Evolutionary conservation across 2,797 vertebrate genomes (phyloP), one percentile per base, ranked within the genome.

Genomic region (Gastrophryne carolinensis): DNA sequence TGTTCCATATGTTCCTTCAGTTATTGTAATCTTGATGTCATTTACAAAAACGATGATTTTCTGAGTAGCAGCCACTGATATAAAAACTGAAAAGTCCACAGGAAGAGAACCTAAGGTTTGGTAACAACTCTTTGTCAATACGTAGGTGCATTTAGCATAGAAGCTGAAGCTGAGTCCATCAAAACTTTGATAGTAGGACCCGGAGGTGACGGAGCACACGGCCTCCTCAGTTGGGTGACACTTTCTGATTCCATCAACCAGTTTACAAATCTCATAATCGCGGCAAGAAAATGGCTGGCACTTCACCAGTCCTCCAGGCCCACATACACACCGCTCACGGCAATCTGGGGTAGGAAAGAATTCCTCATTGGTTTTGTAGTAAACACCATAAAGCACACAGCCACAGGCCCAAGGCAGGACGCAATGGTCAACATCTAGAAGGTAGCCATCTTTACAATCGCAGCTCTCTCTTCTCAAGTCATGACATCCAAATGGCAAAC

Each of bases 401-500:
- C 81, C 61, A 1, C 79, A 80, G 5, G 1, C 26, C 1, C 60
- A 11, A 3, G 3, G 4, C 0, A 19, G 58, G 19, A 74, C 19
- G 0, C 75, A 78, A 4, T 3, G 2, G 1, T 67, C 78, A 0
- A 1, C 26, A 1, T 71, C 65, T 10, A 75, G 65, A 1, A 54
- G 23, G 1, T 65, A 76, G 2, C 81, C 70, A 24, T 81, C 12
- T 5, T 77, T 7, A 2, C 81, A 82, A 5, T 53, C 35, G 3
- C 86, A 87, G 35, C 75, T 79, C 17, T 88, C 87, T 21, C 81
- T 72, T 49, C 86, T 86, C 27, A 66, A 21, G 21, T 30, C 30
- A 1, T 44, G 29, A 47, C 83, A 83, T 8, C 15, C 62, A 50
- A 6, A 17, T 4, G 58, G 50, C 1, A 63, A 54, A 3, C 80